Base-by-base conservation (phyloP, 2,888 invertebrate species). In the Ommatoiulus sabulosus region DNA sequence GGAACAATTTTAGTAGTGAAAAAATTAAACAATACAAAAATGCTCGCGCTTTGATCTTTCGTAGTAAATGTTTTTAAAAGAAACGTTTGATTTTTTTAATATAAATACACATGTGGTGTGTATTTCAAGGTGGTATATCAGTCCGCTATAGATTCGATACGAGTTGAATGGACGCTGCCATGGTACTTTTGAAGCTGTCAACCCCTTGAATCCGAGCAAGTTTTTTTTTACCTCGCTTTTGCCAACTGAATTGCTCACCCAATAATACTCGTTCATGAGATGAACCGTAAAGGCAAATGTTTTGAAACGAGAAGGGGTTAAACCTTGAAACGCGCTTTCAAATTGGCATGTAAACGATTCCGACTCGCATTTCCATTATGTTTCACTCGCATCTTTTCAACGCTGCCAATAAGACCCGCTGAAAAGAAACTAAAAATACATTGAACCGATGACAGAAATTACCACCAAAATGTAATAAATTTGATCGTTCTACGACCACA, bases 401-500 rank as follows among this genome's bases (percentile, higher is more conserved):
- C 7, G 80, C 4, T 80, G 80, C 35, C 80, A 80, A 80, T 80
- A 80, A 24, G 24, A 12, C 80, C 35, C 35, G 35, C 35, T 80
- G 80, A 80, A 80, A 80, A 80, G 80, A 80, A 35, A 35, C 80
- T 80, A 43, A 80, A 72, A 72, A 80, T 80, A 80, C 80, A 80
- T 80, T 80, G 80, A 80, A 15, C 80, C 80, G 35, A 80, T 80
- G 80, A 80, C 80, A 80, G 80, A 80, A 80, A 35, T 43, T 80
- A 72, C 80, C 80, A 80, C 80, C 35, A 80, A 80, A 80, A 80
- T 43, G 35, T 43, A 80, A 80, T 43, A 80, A 80, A 80, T 80
- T 80, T 80, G 24, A 72, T 63, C 46, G 52, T 15, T 52, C 52
- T 52, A 72, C 20, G 24, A 72, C 72, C 72, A 72, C 72, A 24